Evolutionary conservation across 1,140 invertebrate genomes (phyloP), one percentile per base, ranked within the genome.

Genomic region (Oedothorax gibbosus): DNA sequence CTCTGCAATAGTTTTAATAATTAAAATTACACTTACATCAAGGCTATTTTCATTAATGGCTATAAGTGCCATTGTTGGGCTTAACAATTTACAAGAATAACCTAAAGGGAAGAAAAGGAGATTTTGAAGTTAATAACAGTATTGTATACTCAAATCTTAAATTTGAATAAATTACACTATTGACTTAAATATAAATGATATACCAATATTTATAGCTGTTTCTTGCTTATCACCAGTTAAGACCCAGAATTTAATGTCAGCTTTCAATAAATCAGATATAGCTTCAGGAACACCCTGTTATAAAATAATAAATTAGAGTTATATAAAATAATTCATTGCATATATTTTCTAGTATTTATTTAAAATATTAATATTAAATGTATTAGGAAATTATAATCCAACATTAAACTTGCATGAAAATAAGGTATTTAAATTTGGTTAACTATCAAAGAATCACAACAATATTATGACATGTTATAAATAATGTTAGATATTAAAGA

Each of bases 181-280:
- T n/a, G n/a, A 60, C 1, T 11, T 18, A 65, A 62, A 69, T 51
- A 21, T n/a, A 5, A 56, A 75, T 83, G 21, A 53, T 51, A 18
- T 20, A 90, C 92, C 98, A 89, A 99, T 99, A 90, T 99, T 99
- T 84, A 99, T 99, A 69, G 98, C 98, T 51, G 98, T 99, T 92
- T 99, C 98, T 91, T 99, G 97, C 91, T 99, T 99, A 91, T 99
- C 98, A 20, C 98, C 98, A 8, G 98, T 99, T 85, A 99, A 91
- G 54, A 99, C 95, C 98, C 98, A 99, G 71, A 99, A 94, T 57
- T 88, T 88, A 15, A 99, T 99, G 88, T 96, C 95, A 50, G 97
- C 97, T 88, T 95, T 94, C 68, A 97, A 90, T n/a, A 99, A 91
- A 53, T 95, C 92, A 64, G 95, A 94, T 89, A 99, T 97, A 12